A percentile compares a stretch with the other conserved stretches of the same genome.
phyloP scores from a whole-genome alignment of 2,113 vertebrate species.

The Indri indri region DNA sequence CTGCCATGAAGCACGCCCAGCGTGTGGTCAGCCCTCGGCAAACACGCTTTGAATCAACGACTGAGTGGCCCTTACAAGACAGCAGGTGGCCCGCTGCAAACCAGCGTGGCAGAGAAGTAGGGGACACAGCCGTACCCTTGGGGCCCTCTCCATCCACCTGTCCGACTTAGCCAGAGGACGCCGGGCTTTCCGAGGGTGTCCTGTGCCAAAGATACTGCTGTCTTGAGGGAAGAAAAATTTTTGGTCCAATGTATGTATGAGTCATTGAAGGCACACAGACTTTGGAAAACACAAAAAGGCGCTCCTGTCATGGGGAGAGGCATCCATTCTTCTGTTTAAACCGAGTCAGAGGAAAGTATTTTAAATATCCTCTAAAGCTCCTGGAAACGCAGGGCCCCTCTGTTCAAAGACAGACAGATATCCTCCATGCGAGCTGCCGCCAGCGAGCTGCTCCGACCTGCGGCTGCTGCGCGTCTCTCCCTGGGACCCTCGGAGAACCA shows the following conservation, averaged over 20 bases:
- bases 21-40: rapidly evolving
- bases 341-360: not conserved
- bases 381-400: not conserved
- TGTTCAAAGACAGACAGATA: not conserved
- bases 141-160: rapidly evolving
- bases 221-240: not conserved
- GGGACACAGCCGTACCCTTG: rapidly evolving
- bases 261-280: rapidly evolving
- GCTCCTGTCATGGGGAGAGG: rapidly evolving
- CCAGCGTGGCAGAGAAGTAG: rapidly evolving
- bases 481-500: not conserved
- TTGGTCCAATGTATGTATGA: rapidly evolving
- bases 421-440: rapidly evolving
- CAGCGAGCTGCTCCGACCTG: rapidly evolving
- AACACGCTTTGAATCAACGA: too few species aligned
- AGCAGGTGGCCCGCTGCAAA: not conserved
- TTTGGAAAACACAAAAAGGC: not conserved
- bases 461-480: rapidly evolving
- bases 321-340: not conserved
- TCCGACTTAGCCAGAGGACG: rapidly evolving
- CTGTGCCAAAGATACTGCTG: not conserved
- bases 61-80: rapidly evolving
- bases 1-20: rapidly evolving
- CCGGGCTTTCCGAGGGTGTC: too few species aligned
- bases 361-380: not conserved